Percentiles rank a stretch among this genome's conserved stretches.
These are phyloP conservation scores for Pseudolaguvia tuberculata DNA, from an alignment of 2,113 vertebrate genomes.

Conservation along the genomic window DNA sequence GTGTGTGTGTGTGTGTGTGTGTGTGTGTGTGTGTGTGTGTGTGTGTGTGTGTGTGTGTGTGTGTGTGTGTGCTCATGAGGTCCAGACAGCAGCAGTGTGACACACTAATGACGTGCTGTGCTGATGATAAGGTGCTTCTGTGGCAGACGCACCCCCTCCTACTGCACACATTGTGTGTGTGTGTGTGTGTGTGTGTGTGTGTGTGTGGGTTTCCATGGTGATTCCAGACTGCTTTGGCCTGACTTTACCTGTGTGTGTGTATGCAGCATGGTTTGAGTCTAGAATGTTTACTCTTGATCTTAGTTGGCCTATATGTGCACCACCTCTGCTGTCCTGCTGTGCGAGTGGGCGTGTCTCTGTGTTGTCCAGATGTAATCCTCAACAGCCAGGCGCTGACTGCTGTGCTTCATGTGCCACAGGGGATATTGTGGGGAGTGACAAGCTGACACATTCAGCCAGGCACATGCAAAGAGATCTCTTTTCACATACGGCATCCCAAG, in stretches of 20 bases:
- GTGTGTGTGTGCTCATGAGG: slow-evolving; percentile 24
- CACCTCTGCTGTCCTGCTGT: slow-evolving; percentile 3
- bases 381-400: slow-evolving; percentile 53
- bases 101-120: slow-evolving; percentile 38
- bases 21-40: too few relatives aligned
- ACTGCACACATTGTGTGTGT: slow-evolving; percentile 3
- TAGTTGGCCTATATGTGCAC: slow-evolving; percentile 6
- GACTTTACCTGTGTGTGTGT: slow-evolving; percentile 6
- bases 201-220: slow-evolving; percentile 35
- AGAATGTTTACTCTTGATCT: slow-evolving; percentile 6
- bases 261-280: slow-evolving; percentile 4
- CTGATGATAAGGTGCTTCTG: slow-evolving; percentile 40
- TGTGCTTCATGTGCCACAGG: slow-evolving; percentile 46
- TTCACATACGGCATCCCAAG: slow-evolving; percentile 51
- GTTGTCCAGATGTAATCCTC: slow-evolving; percentile 61
- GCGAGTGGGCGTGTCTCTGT: slow-evolving; percentile 5
- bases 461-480: slow-evolving; percentile 61
- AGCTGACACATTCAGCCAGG: slow-evolving; percentile 55
- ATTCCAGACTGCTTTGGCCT: slow-evolving; percentile 26
- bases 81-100: slow-evolving; percentile 46
- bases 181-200: slow-evolving; percentile 3
- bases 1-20: too few relatives aligned
- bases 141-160: slow-evolving; percentile 10
- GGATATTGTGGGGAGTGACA: slow-evolving; percentile 52
- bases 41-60: slow-evolving; percentile 26